phyloP scores from a whole-genome alignment of 2,113 vertebrate genomes.

The Melospiza georgiana region DNA sequence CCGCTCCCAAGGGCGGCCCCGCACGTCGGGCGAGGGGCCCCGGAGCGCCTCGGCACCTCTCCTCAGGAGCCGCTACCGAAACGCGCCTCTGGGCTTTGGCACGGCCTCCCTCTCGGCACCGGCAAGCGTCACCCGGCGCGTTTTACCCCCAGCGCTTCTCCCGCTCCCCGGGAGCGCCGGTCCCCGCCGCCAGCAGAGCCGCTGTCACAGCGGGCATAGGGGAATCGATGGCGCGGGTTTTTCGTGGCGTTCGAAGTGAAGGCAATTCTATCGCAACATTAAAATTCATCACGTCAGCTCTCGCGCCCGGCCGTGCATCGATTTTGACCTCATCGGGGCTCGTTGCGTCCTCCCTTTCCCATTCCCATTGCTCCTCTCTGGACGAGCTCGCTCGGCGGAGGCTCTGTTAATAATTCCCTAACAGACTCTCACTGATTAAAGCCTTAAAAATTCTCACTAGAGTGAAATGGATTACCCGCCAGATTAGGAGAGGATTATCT shows the following conservation, averaged over 20 bases:
- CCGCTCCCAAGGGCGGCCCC: background rate
- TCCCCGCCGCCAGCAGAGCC: background rate
- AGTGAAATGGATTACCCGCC: constrained; percentile 45
- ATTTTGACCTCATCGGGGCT: background rate
- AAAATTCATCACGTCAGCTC: background rate
- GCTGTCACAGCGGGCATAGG: background rate
- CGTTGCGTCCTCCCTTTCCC: background rate
- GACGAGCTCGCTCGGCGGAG: background rate
- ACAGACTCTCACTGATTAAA: constrained; percentile 57
- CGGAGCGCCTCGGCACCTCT: too few species aligned
- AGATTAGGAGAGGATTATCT: constrained; percentile 59
- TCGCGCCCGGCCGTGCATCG: background rate
- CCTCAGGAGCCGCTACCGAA: accelerated
- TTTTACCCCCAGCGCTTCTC: background rate
- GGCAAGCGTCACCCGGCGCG: too few species aligned
- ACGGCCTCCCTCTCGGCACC: background rate
- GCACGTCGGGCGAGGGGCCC: background rate
- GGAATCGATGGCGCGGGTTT: background rate
- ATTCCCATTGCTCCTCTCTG: background rate
- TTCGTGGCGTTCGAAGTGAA: background rate
- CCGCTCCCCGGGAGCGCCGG: background rate
- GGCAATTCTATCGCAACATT: background rate
- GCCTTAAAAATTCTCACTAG: constrained; percentile 36
- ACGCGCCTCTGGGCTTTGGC: background rate
- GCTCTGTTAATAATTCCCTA: constrained; percentile 43